A percentile compares a stretch with the other conserved stretches of the same genome.
phyloP scores from a whole-genome alignment of 2,113 vertebrate species.

The Romanogobio albipinnatus region DNA sequence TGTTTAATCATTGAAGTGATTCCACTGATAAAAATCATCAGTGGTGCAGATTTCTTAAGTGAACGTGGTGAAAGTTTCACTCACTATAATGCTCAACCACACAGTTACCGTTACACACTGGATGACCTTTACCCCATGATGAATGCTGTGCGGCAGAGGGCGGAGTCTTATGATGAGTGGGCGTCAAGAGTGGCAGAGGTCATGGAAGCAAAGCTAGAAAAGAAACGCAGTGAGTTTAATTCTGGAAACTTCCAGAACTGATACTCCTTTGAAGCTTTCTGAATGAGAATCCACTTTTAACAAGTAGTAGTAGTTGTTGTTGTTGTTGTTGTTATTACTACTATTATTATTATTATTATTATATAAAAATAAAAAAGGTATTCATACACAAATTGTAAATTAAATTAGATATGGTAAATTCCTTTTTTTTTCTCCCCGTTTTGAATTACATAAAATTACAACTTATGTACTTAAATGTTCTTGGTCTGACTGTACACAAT shows the following conservation, averaged over 20 bases:
- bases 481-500: neutral
- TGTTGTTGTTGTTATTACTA: neutral
- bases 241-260: neutral
- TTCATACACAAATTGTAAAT: neutral
- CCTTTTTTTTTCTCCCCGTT: too few species aligned
- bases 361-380: neutral
- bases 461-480: neutral
- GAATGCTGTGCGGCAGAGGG: constrained; percentile 84
- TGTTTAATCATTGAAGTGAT: neutral
- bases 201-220: constrained; percentile 88
- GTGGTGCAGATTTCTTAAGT: neutral
- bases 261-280: neutral
- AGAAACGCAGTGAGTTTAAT: constrained; percentile 85
- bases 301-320: neutral
- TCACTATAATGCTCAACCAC: neutral
- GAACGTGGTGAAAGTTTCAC: neutral
- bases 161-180: constrained; percentile 91
- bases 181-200: constrained; percentile 83
- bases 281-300: neutral
- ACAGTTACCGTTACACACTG: constrained; percentile 89
- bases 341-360: neutral
- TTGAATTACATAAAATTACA: too few species aligned
- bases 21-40: neutral
- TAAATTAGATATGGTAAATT: neutral
- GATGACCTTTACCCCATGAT: constrained; percentile 95